These are phyloP conservation scores for Enteromius unitaeniatus DNA, from an alignment of 2,797 vertebrate genomes.

Conservation along the genomic window DNA sequence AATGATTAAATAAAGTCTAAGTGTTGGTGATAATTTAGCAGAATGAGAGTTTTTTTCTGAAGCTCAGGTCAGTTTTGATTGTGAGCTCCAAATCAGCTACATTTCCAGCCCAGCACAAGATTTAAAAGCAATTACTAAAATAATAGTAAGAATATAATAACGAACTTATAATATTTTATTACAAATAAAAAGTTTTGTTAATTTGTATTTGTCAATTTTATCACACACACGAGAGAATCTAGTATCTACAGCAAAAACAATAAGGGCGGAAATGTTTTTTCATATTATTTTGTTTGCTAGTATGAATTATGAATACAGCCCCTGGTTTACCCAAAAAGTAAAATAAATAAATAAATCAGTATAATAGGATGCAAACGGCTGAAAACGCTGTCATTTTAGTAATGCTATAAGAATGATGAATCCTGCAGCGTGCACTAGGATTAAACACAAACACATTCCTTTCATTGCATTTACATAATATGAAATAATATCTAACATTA, in stretches of 20 bases:
- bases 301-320: neutral
- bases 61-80: too few relatives aligned
- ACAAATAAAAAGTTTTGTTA: too few relatives aligned
- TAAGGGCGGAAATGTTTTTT: too few relatives aligned
- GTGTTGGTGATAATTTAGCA: too few relatives aligned
- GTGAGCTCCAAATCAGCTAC: too few relatives aligned
- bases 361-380: neutral
- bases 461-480: neutral
- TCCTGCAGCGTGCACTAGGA: neutral
- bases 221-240: too few relatives aligned
- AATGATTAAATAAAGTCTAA: too few relatives aligned
- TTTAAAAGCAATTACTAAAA: neutral
- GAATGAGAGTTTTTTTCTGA: too few relatives aligned
- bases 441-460: neutral
- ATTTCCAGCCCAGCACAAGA: too few relatives aligned
- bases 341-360: neutral
- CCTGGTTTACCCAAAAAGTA: neutral
- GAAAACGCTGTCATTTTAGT: neutral
- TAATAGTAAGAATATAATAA: neutral
- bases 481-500: neutral
- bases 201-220: too few relatives aligned
- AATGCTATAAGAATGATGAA: neutral
- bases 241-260: neutral
- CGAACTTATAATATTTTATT: too few relatives aligned
- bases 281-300: neutral